Base-by-base conservation (phyloP, 2,888 invertebrate species). In the Harpalus rufipes region DNA sequence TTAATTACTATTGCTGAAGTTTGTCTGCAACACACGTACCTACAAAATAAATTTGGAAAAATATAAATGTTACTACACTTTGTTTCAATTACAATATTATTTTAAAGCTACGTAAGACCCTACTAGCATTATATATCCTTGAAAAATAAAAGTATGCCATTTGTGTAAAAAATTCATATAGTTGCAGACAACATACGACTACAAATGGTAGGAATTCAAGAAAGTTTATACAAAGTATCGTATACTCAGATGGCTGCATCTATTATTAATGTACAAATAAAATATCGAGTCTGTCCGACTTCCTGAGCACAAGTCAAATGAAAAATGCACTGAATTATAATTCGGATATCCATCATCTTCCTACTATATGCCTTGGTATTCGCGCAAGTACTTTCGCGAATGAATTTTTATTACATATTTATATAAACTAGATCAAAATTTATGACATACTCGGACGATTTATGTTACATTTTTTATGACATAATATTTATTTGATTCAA, bases 181-280 rank as follows among this genome's bases (percentile, higher is more conserved):
- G 74, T 56, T 61, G 44, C 83, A 76, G 83, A 83, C 83, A 83
- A 83, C 68, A 76, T 76, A 76, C 65, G 84, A 84, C 84, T 84
- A 84, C 84, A 84, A 84, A 84, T 84, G 78, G 84, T 16, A 32
- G 78, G 56, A 63, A 84, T 78, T 84, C 63, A 51, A 59, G 74
- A 78, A 78, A 84, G 76, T 63, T 58, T 78, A 39, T 81, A 84
- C 72, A 81, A 63, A 68, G 68, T 81, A 81, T 41, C 18, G 65
- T 72, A 84, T 12, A 61, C 78, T 78, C 84, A 78, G 78, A 84
- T 84, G 84, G 44, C 65, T 65, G 51, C 32, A 84, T 78, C 16
- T 84, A 84, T 84, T 84, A 84, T 84, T 84, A 84, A 84, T 41
- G 56, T 14, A 76, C 63, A 65, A 84, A 84, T 78, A 84, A 78